A percentile compares a stretch with the other conserved stretches of the same genome.
Evolutionary conservation across 2,888 invertebrate genomes (phyloP).

Genomic region (Mactromeris polynyma): DNA sequence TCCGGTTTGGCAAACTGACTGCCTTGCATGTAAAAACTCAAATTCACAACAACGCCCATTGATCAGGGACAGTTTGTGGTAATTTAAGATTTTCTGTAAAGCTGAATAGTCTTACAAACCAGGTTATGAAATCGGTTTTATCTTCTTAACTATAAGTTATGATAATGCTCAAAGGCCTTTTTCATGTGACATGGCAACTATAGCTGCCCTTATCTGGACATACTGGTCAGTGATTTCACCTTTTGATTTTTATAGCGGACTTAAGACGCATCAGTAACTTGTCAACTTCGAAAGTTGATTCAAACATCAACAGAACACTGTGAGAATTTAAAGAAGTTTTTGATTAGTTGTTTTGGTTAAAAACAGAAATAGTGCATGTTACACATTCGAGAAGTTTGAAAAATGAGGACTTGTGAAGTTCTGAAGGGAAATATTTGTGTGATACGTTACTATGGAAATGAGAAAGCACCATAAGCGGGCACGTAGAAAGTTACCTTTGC

Average conservation of each 20-base stretch:
- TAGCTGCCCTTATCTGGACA: not conserved
- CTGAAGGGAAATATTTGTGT: not conserved
- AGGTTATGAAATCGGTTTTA: not conserved
- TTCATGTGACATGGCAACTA: not conserved
- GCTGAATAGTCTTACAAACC: not conserved
- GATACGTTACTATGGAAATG: conserved; percentile 70
- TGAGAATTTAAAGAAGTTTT: not conserved
- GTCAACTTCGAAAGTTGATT: not conserved
- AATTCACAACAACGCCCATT: too few relatives aligned
- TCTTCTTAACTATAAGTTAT: not conserved
- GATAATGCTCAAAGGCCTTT: not conserved
- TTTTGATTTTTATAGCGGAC: not conserved
- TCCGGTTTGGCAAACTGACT: too few relatives aligned
- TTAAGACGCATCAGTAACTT: not conserved
- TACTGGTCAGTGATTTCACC: not conserved
- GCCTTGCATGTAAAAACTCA: too few relatives aligned
- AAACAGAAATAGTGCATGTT: not conserved
- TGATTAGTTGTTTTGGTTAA: not conserved
- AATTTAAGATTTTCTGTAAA: not conserved
- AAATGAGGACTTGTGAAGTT: conserved; percentile 18
- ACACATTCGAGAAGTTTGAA: not conserved
- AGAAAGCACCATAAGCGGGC: conserved; percentile 68
- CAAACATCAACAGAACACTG: not conserved
- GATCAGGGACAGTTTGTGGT: too few relatives aligned
- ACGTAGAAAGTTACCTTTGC: conserved; percentile 64